Percentiles rank a stretch among this genome's conserved stretches.
Conservation (phyloP, 2,888 invertebrate genomes). For the Scaeva pyrastri region DNA sequence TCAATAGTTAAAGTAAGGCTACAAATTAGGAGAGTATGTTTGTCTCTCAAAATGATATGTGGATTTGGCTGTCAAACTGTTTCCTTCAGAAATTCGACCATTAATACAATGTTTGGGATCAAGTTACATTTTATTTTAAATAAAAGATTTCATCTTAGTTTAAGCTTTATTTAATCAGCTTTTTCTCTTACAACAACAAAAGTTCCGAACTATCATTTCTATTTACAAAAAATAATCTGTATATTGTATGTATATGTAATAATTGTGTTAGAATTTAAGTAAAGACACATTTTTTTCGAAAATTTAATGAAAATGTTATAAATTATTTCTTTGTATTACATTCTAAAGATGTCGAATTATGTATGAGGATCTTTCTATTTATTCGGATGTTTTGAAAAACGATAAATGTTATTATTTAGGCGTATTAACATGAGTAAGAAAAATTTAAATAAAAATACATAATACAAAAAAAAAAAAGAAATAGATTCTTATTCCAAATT, state of each 20-base stretch:
- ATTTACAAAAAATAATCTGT: background rate
- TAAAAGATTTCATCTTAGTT: too few species aligned
- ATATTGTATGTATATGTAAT: slow-evolving; percentile 15
- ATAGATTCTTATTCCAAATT: slow-evolving; percentile 60
- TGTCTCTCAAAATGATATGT: too few species aligned
- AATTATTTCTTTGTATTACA: background rate
- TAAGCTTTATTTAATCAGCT: too few species aligned
- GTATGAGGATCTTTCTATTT: background rate
- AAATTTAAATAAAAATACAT: slow-evolving; percentile 30
- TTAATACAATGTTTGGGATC: too few species aligned
- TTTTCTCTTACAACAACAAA: too few species aligned
- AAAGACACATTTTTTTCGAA: background rate
- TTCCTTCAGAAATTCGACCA: too few species aligned
- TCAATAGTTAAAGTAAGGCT: too few species aligned
- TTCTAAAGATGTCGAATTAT: background rate
- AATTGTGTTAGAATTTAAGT: slow-evolving; percentile 7
- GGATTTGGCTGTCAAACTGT: too few species aligned
- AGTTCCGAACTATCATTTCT: too few species aligned
- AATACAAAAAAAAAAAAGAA: slow-evolving; percentile 22
- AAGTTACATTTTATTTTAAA: too few species aligned
- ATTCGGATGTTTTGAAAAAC: background rate
- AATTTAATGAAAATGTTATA: background rate
- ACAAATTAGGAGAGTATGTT: too few species aligned
- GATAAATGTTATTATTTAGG: slow-evolving; percentile 44
- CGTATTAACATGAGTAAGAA: slow-evolving; percentile 53